Evolutionary conservation across 1,140 invertebrate genomes (phyloP).

Genomic region (Panagrolaimus sp.): DNA sequence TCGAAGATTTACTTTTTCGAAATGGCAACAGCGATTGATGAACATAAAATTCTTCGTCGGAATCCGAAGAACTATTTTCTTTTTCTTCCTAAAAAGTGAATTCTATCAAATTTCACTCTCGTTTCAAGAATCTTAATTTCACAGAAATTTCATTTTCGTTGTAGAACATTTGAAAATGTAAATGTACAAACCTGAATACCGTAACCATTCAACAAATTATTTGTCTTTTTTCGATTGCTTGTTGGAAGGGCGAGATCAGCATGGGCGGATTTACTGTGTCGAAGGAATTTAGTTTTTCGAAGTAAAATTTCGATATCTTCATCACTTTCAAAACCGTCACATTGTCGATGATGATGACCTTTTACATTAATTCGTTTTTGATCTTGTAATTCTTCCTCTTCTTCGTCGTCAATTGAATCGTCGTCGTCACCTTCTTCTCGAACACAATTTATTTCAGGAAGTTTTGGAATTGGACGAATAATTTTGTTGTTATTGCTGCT

Average conservation of each 20-base stretch:
- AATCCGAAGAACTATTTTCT: constrained; percentile 23
- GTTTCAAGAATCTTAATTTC: neutral
- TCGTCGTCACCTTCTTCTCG: too few relatives aligned
- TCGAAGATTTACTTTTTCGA: constrained; percentile 42
- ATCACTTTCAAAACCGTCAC: constrained; percentile 2
- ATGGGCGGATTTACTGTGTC: constrained; percentile 35
- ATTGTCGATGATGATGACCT: neutral
- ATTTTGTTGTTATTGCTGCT: too few relatives aligned
- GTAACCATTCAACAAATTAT: constrained; percentile 10
- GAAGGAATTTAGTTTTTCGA: constrained; percentile 15
- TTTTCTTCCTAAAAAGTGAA: constrained; percentile 18
- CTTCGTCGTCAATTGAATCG: too few relatives aligned
- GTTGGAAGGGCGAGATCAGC: constrained; percentile 26
- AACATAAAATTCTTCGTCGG: constrained; percentile 41
- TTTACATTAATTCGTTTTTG: too few relatives aligned
- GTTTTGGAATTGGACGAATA: too few relatives aligned
- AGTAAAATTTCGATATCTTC: constrained; percentile 18
- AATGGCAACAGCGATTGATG: constrained; percentile 31
- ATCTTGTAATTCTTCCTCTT: too few relatives aligned
- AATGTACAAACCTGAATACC: neutral
- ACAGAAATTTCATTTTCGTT: too few relatives aligned
- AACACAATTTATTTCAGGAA: too few relatives aligned
- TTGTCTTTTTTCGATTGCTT: neutral
- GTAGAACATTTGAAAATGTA: too few relatives aligned
- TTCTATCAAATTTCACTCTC: neutral